A percentile compares a stretch with the other conserved stretches of the same genome.
Evolutionary conservation across 1,140 invertebrate genomes (phyloP).

Genomic region (Rhagoletis zephyria): DNA sequence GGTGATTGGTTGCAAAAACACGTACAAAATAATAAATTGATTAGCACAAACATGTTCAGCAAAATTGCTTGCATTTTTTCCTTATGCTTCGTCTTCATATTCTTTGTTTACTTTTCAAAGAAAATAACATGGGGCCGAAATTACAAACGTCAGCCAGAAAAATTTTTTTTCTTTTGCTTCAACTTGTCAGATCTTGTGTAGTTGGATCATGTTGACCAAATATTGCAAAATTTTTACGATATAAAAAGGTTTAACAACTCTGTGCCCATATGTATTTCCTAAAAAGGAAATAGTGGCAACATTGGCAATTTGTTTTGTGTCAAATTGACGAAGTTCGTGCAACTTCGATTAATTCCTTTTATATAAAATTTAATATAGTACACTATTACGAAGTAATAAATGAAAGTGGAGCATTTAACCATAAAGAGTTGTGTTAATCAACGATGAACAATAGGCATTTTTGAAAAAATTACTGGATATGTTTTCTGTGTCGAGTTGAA

Average conservation of each 20-base stretch:
- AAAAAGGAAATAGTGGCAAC: neutral
- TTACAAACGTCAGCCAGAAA: too few species aligned
- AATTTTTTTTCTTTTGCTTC: too few species aligned
- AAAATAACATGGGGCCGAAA: too few species aligned
- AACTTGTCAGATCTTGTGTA: too few species aligned
- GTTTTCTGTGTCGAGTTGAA: slow-evolving; percentile 34
- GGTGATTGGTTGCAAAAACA: too few species aligned
- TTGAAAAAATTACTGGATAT: neutral
- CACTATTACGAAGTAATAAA: slow-evolving; percentile 43
- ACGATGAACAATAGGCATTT: neutral
- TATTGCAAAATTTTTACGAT: neutral
- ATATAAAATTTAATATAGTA: slow-evolving; percentile 41
- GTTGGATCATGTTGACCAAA: too few species aligned
- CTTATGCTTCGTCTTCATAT: too few species aligned
- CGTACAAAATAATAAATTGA: too few species aligned
- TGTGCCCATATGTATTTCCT: neutral
- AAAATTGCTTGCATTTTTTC: too few species aligned
- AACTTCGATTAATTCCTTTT: slow-evolving; percentile 47
- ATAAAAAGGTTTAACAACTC: neutral
- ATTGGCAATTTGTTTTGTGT: slow-evolving; percentile 44
- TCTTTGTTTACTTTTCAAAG: too few species aligned
- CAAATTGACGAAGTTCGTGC: slow-evolving; percentile 40
- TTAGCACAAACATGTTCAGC: too few species aligned
- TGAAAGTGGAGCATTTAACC: slow-evolving; percentile 39
- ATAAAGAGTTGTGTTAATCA: slow-evolving; percentile 31